Percentiles rank a stretch among this genome's conserved stretches.
These are phyloP conservation scores for Amblyraja radiata DNA, from an alignment of 2,797 vertebrate genomes.

Conservation along the genomic window DNA sequence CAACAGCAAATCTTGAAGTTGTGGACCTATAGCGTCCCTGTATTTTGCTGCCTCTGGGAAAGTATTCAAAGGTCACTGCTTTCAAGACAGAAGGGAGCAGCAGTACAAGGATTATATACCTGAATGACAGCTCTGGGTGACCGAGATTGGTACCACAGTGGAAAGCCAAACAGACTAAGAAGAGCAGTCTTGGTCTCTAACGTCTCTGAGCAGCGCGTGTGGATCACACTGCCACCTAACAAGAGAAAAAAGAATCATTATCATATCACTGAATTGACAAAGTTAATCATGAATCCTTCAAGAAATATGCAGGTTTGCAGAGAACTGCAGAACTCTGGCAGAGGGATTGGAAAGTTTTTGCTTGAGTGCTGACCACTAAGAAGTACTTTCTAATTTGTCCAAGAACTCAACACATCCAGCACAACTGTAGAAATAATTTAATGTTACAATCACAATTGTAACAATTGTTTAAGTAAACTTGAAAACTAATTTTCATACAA, in stretches of 20 bases:
- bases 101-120: constrained; percentile 52
- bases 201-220: constrained; percentile 82
- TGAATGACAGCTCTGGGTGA: constrained; percentile 83
- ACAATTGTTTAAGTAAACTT: background rate
- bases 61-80: background rate
- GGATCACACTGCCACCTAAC: constrained; percentile 79
- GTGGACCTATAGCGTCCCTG: no score
- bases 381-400: background rate
- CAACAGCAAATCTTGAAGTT: background rate
- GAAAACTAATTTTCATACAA: background rate
- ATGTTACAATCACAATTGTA: background rate
- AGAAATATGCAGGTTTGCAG: constrained; percentile 19
- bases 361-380: background rate
- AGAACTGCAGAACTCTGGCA: no score
- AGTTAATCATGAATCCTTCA: background rate
- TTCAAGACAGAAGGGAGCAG: background rate
- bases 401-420: background rate
- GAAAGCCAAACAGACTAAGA: constrained; percentile 79
- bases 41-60: background rate
- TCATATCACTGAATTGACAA: background rate
- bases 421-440: background rate
- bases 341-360: rapidly evolving
- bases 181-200: constrained; percentile 72
- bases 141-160: constrained; percentile 82
- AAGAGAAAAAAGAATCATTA: rapidly evolving